Conservation (phyloP, 2,113 vertebrate species). For the Gyps fulvus region DNA sequence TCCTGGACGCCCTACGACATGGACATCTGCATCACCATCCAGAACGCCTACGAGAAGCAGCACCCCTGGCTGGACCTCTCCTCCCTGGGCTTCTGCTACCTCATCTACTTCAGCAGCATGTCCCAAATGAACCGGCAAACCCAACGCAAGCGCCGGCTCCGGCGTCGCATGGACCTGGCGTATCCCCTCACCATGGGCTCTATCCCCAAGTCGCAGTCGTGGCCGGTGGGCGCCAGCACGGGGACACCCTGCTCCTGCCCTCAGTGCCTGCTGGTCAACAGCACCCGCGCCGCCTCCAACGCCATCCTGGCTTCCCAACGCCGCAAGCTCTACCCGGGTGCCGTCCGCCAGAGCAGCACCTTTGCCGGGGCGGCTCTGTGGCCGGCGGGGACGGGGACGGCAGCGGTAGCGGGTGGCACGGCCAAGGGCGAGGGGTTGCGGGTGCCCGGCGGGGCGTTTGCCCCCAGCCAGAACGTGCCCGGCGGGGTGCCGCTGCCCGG, state of each 20-base stretch:
- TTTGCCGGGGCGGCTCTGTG: conserved; percentile 81
- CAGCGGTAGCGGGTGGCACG: conserved; percentile 13
- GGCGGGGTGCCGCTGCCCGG: conserved; percentile 74
- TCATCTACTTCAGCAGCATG: conserved; percentile 97
- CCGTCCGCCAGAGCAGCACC: conserved; percentile 87
- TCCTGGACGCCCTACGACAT: conserved; percentile 96
- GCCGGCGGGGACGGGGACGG: conserved; percentile 60
- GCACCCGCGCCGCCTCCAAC: conserved; percentile 92
- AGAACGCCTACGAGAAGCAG: conserved; percentile 98
- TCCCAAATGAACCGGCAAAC: conserved; percentile 94
- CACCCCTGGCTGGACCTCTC: conserved; percentile 97
- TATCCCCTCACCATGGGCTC: conserved; percentile 95
- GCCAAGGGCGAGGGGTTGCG: conserved; percentile 79
- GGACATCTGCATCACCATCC: conserved; percentile 97
- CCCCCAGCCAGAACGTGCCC: conserved; percentile 56
- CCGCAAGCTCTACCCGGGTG: conserved; percentile 78
- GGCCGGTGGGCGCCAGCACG: conserved; percentile 90
- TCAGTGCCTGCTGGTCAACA: conserved; percentile 94
- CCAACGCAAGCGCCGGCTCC: conserved; percentile 87
- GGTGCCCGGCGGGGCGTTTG: conserved; percentile 60
- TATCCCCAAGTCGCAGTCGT: conserved; percentile 96
- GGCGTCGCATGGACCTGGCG: conserved; percentile 93
- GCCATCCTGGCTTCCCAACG: conserved; percentile 94
- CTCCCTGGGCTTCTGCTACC: conserved; percentile 94
- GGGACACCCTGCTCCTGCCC: conserved; percentile 92